Evolutionary conservation across 2,797 vertebrate genomes (phyloP).

Genomic region (Atherinosoma microstoma): DNA sequence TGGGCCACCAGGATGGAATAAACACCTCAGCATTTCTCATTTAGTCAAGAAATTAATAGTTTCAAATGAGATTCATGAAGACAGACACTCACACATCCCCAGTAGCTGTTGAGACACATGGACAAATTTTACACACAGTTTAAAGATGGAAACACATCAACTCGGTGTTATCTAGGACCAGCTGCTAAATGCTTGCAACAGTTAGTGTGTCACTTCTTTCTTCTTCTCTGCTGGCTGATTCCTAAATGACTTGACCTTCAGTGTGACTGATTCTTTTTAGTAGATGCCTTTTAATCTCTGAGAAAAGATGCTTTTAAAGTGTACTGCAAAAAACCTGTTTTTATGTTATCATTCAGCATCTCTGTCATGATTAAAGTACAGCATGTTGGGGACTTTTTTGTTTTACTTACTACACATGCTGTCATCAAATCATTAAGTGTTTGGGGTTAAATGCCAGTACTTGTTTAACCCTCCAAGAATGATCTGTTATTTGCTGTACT

Average conservation of each 20-base stretch:
- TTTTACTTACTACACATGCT: slow-evolving; percentile 38
- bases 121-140: slow-evolving; percentile 8
- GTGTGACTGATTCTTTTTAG: slow-evolving; percentile 50
- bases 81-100: slow-evolving; percentile 3
- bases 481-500: slow-evolving; percentile 4
- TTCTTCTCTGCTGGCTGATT: slow-evolving; percentile 37
- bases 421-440: slow-evolving; percentile 47
- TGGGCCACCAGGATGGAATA: slow-evolving; percentile 58
- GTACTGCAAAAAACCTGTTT: slow-evolving; percentile 35
- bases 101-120: slow-evolving; percentile 1
- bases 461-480: slow-evolving; percentile 19
- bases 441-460: slow-evolving; percentile 36
- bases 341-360: slow-evolving; percentile 50
- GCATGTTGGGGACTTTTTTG: slow-evolving; percentile 37
- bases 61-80: slow-evolving; percentile 71
- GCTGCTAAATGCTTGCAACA: slow-evolving; percentile 48
- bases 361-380: slow-evolving; percentile 47
- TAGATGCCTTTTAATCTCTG: slow-evolving; percentile 45
- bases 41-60: slow-evolving; percentile 73
- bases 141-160: slow-evolving; percentile 3
- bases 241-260: slow-evolving; percentile 56
- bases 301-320: slow-evolving; percentile 52
- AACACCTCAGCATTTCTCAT: slow-evolving; percentile 72
- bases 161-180: slow-evolving; percentile 43
- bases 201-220: slow-evolving; percentile 37